Percentiles rank a stretch among this genome's conserved stretches.
phyloP scores from a whole-genome alignment of 35 echinoderm and acorn worm species.

The Holothuria glaberrima region DNA sequence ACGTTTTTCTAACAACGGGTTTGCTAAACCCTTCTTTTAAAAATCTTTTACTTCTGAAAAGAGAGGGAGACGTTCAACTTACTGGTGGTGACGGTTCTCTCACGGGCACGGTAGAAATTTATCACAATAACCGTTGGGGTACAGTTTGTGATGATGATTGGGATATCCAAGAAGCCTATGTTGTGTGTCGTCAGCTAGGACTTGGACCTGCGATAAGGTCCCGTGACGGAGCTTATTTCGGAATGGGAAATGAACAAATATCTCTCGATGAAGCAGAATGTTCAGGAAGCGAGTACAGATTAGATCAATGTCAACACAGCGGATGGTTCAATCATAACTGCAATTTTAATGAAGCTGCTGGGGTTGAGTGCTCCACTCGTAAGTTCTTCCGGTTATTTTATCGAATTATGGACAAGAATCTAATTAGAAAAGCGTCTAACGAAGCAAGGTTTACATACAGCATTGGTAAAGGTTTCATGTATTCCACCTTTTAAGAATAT shows the following conservation, averaged over 20 bases:
- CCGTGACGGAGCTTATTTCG: not conserved
- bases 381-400: no score
- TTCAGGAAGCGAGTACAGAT: not conserved
- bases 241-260: not conserved
- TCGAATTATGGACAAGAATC: no score
- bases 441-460: no score
- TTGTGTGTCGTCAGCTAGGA: slow-evolving; percentile 61
- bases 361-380: no score
- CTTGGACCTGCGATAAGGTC: not conserved
- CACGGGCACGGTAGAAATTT: slow-evolving; percentile 78
- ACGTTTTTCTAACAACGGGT: no score
- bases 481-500: no score
- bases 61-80: slow-evolving; percentile 47
- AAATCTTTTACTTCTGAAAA: no score
- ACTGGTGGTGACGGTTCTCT: slow-evolving; percentile 58
- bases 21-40: no score
- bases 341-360: no score
- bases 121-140: slow-evolving; percentile 67
- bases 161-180: slow-evolving; percentile 27
- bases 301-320: not conserved
- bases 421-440: no score
- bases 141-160: slow-evolving; percentile 53
- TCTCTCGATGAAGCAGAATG: not conserved
- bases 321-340: not conserved
- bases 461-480: no score